Evolutionary conservation across 2,888 invertebrate genomes (phyloP).

Genomic region (Drosophila aldrichi): DNA sequence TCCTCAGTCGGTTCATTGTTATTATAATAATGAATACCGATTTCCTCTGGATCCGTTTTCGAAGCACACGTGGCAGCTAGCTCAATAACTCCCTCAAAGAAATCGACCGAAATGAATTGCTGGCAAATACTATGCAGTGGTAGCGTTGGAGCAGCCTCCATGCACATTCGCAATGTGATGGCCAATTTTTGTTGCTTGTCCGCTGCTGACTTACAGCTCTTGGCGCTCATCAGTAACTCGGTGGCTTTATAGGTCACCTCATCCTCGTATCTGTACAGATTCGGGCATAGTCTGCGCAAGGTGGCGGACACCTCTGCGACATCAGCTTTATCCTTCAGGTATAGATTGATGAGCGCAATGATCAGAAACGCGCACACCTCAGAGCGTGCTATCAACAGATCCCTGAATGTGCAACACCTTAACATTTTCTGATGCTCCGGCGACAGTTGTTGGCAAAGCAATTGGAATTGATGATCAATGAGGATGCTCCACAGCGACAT

Average conservation of each 20-base stretch:
- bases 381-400: slow-evolving; percentile 86
- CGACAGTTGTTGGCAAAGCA: slow-evolving; percentile 89
- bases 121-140: slow-evolving; percentile 94
- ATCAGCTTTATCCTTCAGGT: slow-evolving; percentile 97
- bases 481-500: slow-evolving; percentile 96
- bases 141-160: slow-evolving; percentile 94
- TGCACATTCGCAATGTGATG: slow-evolving; percentile 93
- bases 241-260: slow-evolving; percentile 98
- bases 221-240: slow-evolving; percentile 94
- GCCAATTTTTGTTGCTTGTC: slow-evolving; percentile 92
- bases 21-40: slow-evolving; percentile 94
- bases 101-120: slow-evolving; percentile 92
- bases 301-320: slow-evolving; percentile 95
- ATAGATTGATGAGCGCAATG: slow-evolving; percentile 94
- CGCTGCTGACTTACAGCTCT: slow-evolving; percentile 89
- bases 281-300: slow-evolving; percentile 95
- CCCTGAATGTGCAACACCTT: slow-evolving; percentile 87
- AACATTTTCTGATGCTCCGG: slow-evolving; percentile 89
- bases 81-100: slow-evolving; percentile 95
- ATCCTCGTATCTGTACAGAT: slow-evolving; percentile 97
- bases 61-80: slow-evolving; percentile 93
- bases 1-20: slow-evolving; percentile 93
- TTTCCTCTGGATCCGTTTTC: slow-evolving; percentile 94
- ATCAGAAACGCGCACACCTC: slow-evolving; percentile 91
- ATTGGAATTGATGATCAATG: slow-evolving; percentile 95